Evolutionary conservation across 2,888 invertebrate species (phyloP), one percentile per base, ranked within the genome.

Genomic region (Anaspis maculata): DNA sequence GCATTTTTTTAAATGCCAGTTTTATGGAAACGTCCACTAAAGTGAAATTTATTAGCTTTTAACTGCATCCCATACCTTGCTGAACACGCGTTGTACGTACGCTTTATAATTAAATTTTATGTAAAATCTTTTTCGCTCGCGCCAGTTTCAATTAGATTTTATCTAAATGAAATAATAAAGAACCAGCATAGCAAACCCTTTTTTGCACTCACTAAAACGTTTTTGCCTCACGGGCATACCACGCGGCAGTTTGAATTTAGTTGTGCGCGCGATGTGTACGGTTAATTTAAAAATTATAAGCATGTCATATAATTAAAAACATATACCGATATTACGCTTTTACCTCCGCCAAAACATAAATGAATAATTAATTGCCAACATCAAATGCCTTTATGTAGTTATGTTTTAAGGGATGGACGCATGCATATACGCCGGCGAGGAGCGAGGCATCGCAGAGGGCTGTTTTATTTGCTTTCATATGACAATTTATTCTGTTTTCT

Each of bases 201-300:
- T 31, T 42, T n/a, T 32, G 2, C 22, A 37, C 16, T n/a, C n/a
- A 31, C 32, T 42, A 49, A 49, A 45, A n/a, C n/a, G n/a, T n/a
- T n/a, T n/a, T n/a, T 43, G 46, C 37, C 42, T 45, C 44, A 43
- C 48, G 19, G 9, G 24, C 24, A 46, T 50, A n/a, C n/a, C n/a
- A n/a, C 26, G 28, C 27, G 36, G 43, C 42, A 37, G 45, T 48
- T 48, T 51, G 43, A 46, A 48, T 51, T 51, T 39, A n/a, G n/a
- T 41, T 40, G 39, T 27, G 5, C 3, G 13, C 16, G 14, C 11
- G 1, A 6, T 10, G 10, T 11, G 13, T 43, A 56, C 48, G 57
- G 55, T 56, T 57, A 59, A 58, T 59, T 57, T 53, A 54, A 54
- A 56, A 54, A 57, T 59, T 54, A 53, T 54, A 54, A 50, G 48